Evolutionary conservation across 2,113 vertebrate genomes (phyloP), one percentile per base, ranked within the genome.

Genomic region (Cettia cetti): DNA sequence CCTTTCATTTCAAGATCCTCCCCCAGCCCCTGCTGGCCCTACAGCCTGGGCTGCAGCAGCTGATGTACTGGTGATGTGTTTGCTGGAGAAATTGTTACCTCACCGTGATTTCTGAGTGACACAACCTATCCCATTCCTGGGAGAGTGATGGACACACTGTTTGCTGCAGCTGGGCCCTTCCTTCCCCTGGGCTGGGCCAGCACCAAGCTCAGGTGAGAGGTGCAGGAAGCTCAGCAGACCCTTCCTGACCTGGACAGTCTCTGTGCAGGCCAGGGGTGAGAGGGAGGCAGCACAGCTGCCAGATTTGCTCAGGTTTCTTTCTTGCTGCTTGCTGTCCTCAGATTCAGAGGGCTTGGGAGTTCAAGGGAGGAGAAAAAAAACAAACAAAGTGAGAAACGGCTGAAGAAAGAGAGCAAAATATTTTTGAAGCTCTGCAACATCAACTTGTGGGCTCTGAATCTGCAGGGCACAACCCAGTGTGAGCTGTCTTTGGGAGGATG

Each of bases 401-500:
- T 85, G 69, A 10, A 78, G 77, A 81, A 64, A 74, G 57, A 78
- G 21, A 68, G n/a, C 22, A 72, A 94, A 94, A 66, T 86, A 86
- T 83, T 88, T 88, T 61, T 86, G 40, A 93, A 93, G 50, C 53
- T 69, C 39, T 89, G 78, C 66, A 82, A 10, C 2, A 4, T 89
- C 60, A 75, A 0, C 39, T 52, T 24, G 9, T 0, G 5, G 9
- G 28, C 0, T 0, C 60, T 45, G 78, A 77, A 57, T 35, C 68
- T 53, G 18, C 64, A 84, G 87, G 63, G 60, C 68, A 70, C 56
- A 76, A 23, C n/a, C 42, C 22, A 33, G 75, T 69, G 59, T 53
- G 78, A 88, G 70, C 49, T 56, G 37, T 60, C 45, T 90, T 74
- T 78, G 65, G 76, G 56, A 82, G 71, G 92, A 56, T 82, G 71